Conservation (phyloP, 2,113 vertebrate species). For the Alligator mississippiensis region DNA sequence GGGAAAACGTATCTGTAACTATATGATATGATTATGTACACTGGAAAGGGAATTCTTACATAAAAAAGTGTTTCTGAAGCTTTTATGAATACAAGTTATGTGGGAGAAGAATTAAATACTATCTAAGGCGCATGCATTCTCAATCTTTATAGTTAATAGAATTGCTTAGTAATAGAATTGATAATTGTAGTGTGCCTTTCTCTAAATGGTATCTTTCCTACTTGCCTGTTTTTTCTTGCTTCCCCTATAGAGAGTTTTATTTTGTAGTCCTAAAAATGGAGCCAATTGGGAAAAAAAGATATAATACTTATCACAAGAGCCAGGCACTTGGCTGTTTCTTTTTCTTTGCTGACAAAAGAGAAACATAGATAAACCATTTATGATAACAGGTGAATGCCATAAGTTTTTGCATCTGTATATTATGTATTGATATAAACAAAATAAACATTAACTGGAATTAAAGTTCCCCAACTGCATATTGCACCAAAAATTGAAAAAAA, state of each 20-base stretch:
- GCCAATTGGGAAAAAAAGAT: not conserved
- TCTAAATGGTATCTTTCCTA: not conserved
- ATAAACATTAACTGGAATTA: not conserved
- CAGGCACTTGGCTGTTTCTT: not conserved
- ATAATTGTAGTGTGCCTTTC: not conserved
- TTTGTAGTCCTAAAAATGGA: not conserved
- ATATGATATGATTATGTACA: not conserved
- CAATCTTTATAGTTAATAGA: not conserved
- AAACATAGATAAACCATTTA: not conserved
- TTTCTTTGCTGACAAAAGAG: not conserved
- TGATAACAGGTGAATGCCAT: not conserved
- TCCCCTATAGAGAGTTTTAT: not conserved
- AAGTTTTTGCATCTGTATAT: not conserved
- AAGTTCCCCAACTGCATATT: not conserved
- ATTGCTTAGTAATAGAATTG: not conserved
- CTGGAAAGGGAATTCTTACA: not conserved
- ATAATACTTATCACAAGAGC: not conserved
- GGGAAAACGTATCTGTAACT: not conserved
- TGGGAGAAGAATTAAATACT: not conserved
- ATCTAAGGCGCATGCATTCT: not conserved
- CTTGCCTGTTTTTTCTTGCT: not conserved
- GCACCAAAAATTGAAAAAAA: not conserved
- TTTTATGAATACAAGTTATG: rapidly evolving
- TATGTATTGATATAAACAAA: not conserved
- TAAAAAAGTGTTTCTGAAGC: not conserved